Evolutionary conservation across 2,113 vertebrate species (phyloP).

Genomic region (Hippoglossus stenolepis): DNA sequence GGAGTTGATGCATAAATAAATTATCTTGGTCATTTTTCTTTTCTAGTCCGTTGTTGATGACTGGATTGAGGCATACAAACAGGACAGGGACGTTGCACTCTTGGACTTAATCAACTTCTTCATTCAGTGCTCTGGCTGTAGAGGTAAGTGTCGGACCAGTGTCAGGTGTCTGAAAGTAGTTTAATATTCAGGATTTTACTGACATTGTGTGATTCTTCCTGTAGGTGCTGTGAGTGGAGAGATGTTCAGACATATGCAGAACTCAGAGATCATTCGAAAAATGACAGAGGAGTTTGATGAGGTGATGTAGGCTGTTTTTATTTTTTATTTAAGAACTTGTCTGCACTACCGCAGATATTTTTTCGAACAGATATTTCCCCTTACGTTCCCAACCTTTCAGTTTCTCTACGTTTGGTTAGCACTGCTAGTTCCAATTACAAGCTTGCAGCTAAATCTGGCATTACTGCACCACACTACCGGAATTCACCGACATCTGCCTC

Average conservation of each 20-base stretch:
- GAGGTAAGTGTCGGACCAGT: conserved; percentile 84
- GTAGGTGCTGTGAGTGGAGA: conserved; percentile 94
- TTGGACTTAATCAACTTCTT: conserved; percentile 99
- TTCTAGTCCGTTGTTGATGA: conserved; percentile 95
- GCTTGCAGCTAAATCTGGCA: too few relatives aligned
- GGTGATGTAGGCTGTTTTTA: conserved; percentile 74
- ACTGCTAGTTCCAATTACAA: too few relatives aligned
- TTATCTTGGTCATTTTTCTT: not conserved
- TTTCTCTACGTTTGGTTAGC: too few relatives aligned
- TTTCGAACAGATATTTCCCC: not conserved
- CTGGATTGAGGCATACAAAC: conserved; percentile 98
- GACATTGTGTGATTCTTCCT: conserved; percentile 6
- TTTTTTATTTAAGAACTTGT: not conserved
- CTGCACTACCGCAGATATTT: too few relatives aligned
- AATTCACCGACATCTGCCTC: too few relatives aligned
- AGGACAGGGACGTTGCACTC: conserved; percentile 92
- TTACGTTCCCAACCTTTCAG: too few relatives aligned
- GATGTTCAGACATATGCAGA: conserved; percentile 98
- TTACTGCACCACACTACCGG: too few relatives aligned
- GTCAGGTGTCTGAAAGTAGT: conserved; percentile 21
- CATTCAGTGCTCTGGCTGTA: conserved; percentile 98
- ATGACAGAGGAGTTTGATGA: conserved; percentile 99
- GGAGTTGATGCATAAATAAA: not conserved
- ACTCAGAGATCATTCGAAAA: conserved; percentile 98
- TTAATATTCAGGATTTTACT: not conserved